Base-by-base conservation (phyloP, 1,140 invertebrate species). In the Eumeta japonica region DNA sequence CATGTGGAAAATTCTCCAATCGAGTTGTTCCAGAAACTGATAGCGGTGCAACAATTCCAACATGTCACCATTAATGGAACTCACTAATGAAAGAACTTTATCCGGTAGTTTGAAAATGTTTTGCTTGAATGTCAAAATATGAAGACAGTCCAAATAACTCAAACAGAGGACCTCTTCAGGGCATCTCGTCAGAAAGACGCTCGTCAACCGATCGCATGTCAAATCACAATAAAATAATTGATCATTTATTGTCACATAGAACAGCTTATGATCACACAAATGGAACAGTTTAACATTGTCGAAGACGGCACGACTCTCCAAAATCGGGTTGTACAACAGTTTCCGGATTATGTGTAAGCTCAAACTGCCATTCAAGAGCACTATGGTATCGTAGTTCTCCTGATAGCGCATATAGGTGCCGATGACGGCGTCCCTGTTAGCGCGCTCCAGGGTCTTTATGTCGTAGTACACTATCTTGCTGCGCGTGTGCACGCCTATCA, bases 381-480 rank as follows among this genome's bases (percentile, higher is more conserved):
- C 28, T 0, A 62, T 48, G 1, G 37, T 39, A 10, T 50, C 33
- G 2, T 54, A 41, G 20, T 60, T 62, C 33, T 68, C 64, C 3
- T 44, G 17, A 18, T 63, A 65, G 20, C 46, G 41, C 3, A 48
- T 39, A 27, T 52, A 65, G 12, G 51, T 31, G 1, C 64, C 64
- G 0, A 29, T 20, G 2, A 65, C 46, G 0, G 35, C 10, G 1
- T 29, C 28, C 7, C 48, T 42, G 1, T 51, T 47, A 1, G 41
- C 29, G 10, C 14, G 29, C 11, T 54, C 42, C 2, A 58, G 18
- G 3, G 62, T 58, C 1, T 52, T 39, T 0, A 55, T 28, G n/a
- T 68, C 43, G 15, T 63, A 64, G 16, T 68, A 68, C 1, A 45
- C 39, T n/a, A 68, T 53, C 0, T 36, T 33, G 4, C 37, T 28